A percentile compares a stretch with the other conserved stretches of the same genome.
Conservation (phyloP, 2,113 vertebrate genomes). For the Ploceus nigricollis region DNA sequence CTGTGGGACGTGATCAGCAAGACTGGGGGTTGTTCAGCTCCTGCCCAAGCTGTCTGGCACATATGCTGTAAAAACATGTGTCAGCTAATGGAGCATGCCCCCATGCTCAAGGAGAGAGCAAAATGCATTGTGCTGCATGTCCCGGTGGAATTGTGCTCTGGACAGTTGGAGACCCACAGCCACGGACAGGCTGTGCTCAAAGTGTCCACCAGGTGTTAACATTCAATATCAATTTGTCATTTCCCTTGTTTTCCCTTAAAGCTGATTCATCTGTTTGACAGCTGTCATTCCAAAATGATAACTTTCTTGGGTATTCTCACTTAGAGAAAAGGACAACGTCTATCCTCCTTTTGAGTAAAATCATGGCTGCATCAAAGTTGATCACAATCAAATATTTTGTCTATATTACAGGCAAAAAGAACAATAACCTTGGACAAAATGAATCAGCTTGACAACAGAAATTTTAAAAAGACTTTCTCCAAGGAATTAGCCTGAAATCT, state of each 20-base stretch:
- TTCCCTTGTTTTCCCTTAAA: neutral
- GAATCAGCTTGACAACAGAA: neutral
- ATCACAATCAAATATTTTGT: neutral
- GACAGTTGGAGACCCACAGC: fast-evolving
- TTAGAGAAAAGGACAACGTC: neutral
- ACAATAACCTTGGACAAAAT: neutral
- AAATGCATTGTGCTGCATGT: neutral
- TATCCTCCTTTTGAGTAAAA: neutral
- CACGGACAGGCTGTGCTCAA: fast-evolving
- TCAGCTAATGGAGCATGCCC: neutral
- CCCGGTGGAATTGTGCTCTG: neutral
- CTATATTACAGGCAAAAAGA: neutral
- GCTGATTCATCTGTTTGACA: neutral
- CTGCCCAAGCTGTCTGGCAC: neutral
- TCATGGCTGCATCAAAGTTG: neutral
- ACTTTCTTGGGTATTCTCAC: neutral
- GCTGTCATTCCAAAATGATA: neutral
- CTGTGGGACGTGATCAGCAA: neutral
- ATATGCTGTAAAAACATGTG: conserved; percentile 6
- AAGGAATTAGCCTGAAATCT: neutral
- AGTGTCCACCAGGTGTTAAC: neutral
- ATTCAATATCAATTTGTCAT: neutral
- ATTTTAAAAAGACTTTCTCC: neutral
- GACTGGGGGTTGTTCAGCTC: neutral
- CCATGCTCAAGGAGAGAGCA: neutral